phyloP scores from a whole-genome alignment of 2,888 invertebrate species.

The Micropterix aruncella region DNA sequence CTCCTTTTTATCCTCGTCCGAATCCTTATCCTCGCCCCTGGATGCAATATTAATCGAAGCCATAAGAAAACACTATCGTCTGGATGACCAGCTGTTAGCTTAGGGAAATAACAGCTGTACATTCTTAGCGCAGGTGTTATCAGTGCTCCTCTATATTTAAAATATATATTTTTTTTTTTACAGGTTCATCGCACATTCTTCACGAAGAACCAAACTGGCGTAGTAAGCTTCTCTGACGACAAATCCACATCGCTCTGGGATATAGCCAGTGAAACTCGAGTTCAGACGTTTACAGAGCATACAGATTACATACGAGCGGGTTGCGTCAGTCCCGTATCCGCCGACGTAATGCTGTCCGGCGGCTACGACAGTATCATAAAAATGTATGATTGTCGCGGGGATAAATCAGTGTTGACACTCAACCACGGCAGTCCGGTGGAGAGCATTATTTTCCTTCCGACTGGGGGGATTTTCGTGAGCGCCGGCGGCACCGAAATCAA shows the following conservation, averaged over 20 bases:
- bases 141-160: too few relatives aligned
- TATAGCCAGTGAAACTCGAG: conserved; percentile 64
- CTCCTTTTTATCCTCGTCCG: too few relatives aligned
- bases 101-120: too few relatives aligned
- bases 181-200: conserved; percentile 72
- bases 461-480: conserved; percentile 80
- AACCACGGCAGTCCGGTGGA: conserved; percentile 88
- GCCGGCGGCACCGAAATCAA: conserved; percentile 85
- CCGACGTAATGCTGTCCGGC: conserved; percentile 68
- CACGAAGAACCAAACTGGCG: conserved; percentile 58
- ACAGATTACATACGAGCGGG: conserved; percentile 78
- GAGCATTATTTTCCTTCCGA: conserved; percentile 73
- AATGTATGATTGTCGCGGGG: conserved; percentile 73
- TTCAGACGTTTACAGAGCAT: conserved; percentile 53
- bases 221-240: conserved; percentile 86
- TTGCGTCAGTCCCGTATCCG: conserved; percentile 58
- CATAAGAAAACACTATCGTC: too few relatives aligned
- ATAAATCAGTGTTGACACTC: conserved; percentile 53
- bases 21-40: too few relatives aligned
- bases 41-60: too few relatives aligned
- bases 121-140: too few relatives aligned
- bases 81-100: too few relatives aligned
- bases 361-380: conserved; percentile 82
- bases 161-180: conserved; percentile 15
- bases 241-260: conserved; percentile 84